Conservation (phyloP, 1,140 invertebrate species). For the Drosophila watanabei region DNA sequence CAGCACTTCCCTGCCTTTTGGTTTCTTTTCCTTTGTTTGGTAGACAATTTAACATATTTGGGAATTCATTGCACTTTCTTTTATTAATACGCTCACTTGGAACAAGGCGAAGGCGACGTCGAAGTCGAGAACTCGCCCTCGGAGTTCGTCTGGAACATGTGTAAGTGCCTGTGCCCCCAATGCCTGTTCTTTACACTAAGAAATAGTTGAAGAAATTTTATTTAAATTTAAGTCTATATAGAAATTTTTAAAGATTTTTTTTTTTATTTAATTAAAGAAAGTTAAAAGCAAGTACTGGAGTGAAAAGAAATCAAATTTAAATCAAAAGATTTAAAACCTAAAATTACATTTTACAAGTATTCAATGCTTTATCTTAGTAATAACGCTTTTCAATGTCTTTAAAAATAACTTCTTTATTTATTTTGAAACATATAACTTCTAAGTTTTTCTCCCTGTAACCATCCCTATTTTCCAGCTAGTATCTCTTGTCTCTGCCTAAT, state of each 20-base stretch:
- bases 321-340: neutral
- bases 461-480: slow-evolving; percentile 34
- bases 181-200: neutral
- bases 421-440: neutral
- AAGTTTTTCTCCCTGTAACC: neutral
- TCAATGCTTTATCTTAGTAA: neutral
- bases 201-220: neutral
- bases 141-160: slow-evolving; percentile 69
- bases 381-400: neutral
- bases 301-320: neutral
- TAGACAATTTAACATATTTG: slow-evolving; percentile 83
- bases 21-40: slow-evolving; percentile 80
- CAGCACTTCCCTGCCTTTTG: neutral
- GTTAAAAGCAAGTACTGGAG: neutral
- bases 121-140: slow-evolving; percentile 50
- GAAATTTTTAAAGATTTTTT: neutral
- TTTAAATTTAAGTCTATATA: too few species aligned
- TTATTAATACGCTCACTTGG: slow-evolving; percentile 75
- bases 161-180: slow-evolving; percentile 54
- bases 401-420: neutral
- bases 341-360: neutral
- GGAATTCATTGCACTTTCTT: slow-evolving; percentile 84
- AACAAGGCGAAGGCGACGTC: slow-evolving; percentile 45
- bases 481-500: slow-evolving; percentile 63
- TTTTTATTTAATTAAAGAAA: neutral